phyloP scores from a whole-genome alignment of 1,140 invertebrate genomes.

The Dreissena rostriformis region DNA sequence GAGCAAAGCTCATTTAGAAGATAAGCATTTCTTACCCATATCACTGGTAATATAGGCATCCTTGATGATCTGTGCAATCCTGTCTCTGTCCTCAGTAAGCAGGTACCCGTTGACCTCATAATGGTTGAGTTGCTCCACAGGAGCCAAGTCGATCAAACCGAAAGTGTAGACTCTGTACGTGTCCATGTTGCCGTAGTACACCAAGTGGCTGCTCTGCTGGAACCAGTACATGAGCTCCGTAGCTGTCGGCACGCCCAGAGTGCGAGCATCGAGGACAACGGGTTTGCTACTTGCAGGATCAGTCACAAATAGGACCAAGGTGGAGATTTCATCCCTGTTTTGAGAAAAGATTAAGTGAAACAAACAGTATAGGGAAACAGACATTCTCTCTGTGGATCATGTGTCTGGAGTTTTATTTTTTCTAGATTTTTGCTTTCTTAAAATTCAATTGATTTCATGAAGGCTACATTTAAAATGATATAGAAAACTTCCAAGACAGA shows the following conservation, averaged over 20 bases:
- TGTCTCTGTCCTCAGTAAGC: constrained; percentile 14
- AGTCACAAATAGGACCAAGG: constrained; percentile 18
- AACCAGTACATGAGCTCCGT: constrained; percentile 2
- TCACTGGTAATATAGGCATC: background rate
- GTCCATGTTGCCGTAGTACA: constrained; percentile 21
- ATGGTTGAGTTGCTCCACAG: constrained; percentile 16
- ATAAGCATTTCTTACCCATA: background rate
- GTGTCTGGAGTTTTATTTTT: no score
- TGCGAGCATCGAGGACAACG: constrained; percentile 10
- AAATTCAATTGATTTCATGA: no score
- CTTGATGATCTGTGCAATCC: background rate
- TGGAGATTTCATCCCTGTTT: constrained; percentile 19
- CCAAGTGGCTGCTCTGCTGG: background rate
- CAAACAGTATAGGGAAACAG: no score
- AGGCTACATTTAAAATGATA: no score
- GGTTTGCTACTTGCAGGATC: constrained; percentile 7
- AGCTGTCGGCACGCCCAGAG: background rate
- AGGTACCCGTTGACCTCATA: constrained; percentile 29
- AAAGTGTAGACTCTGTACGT: constrained; percentile 4
- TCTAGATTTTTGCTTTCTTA: no score
- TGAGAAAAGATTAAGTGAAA: no score
- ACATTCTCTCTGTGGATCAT: no score
- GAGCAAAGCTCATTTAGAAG: no score
- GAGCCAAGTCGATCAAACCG: background rate
- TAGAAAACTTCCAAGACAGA: no score